A percentile compares a stretch with the other conserved stretches of the same genome.
Conservation (phyloP, 1,140 invertebrate genomes). For the Aradophagus sp. region DNA sequence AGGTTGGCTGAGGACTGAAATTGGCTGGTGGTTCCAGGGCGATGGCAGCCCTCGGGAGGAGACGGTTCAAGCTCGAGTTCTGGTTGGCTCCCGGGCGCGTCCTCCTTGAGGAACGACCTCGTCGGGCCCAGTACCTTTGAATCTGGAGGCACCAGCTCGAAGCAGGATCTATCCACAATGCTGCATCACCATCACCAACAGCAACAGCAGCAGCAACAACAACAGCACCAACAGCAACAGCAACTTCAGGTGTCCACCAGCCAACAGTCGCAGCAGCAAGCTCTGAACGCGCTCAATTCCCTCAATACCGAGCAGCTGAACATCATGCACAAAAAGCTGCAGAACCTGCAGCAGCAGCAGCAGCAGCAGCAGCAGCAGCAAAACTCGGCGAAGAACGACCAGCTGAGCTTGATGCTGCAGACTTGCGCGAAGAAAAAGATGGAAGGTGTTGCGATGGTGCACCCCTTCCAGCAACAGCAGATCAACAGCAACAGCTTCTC, state of each 20-base stretch:
- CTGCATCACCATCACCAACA: too few species aligned
- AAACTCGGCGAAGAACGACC: slow-evolving; percentile 56
- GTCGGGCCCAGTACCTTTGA: slow-evolving; percentile 61
- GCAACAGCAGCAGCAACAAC: slow-evolving; percentile 60
- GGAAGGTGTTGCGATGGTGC: slow-evolving; percentile 64
- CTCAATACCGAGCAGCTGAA: slow-evolving; percentile 67
- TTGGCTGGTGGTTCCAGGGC: slow-evolving; percentile 76
- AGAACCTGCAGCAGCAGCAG: slow-evolving; percentile 65
- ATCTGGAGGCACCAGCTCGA: slow-evolving; percentile 58
- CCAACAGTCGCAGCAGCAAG: slow-evolving; percentile 58
- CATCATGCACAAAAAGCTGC: slow-evolving; percentile 70
- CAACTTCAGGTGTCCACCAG: slow-evolving; percentile 58
- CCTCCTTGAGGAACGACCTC: slow-evolving; percentile 66
- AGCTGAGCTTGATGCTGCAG: slow-evolving; percentile 69
- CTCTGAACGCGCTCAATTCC: slow-evolving; percentile 54
- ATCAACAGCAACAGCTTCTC: slow-evolving; percentile 49
- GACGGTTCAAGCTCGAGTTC: slow-evolving; percentile 72
- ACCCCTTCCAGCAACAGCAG: slow-evolving; percentile 59
- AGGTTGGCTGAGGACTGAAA: slow-evolving; percentile 74
- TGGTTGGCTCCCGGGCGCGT: slow-evolving; percentile 67
- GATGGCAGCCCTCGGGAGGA: slow-evolving; percentile 75
- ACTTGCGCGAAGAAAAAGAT: slow-evolving; percentile 69
- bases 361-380: slow-evolving; percentile 46
- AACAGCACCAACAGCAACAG: slow-evolving; percentile 56
- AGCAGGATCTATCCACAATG: slow-evolving; percentile 47